These are phyloP conservation scores for Pegoplata infirma DNA, from an alignment of 2,888 invertebrate genomes.

Conservation along the genomic window DNA sequence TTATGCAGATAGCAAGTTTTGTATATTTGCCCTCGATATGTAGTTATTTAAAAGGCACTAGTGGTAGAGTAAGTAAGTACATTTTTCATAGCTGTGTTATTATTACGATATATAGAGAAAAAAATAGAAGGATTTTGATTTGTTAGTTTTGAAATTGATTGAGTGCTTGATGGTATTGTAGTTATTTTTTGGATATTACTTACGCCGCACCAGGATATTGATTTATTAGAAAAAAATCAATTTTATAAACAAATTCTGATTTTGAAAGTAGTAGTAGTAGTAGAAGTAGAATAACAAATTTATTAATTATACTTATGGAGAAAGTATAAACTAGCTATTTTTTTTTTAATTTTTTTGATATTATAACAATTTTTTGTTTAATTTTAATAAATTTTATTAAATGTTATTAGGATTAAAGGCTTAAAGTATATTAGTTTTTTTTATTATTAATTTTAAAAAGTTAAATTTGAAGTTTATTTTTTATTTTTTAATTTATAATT, in stretches of 20 bases:
- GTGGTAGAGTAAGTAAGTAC: neutral
- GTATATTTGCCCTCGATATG: too few relatives aligned
- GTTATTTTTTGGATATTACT: conserved; percentile 27
- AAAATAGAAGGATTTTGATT: conserved; percentile 22
- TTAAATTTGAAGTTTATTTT: conserved; percentile 7
- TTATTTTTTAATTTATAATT: conserved; percentile 17
- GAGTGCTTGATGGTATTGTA: conserved; percentile 36
- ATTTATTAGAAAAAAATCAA: conserved; percentile 41
- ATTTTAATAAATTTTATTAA: conserved; percentile 15
- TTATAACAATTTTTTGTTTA: conserved; percentile 1
- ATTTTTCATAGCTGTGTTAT: neutral
- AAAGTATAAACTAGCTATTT: neutral
- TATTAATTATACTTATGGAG: neutral
- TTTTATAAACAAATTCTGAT: conserved; percentile 28
- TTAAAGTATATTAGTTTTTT: conserved; percentile 3
- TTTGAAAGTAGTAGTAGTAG: neutral
- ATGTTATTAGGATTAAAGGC: neutral
- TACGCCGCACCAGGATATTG: conserved; percentile 38
- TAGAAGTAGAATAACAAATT: neutral
- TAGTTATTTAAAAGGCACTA: neutral
- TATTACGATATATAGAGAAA: neutral
- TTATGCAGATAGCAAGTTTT: too few relatives aligned
- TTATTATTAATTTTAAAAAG: neutral
- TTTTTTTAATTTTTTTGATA: conserved; percentile 20
- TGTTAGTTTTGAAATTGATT: conserved; percentile 39